Evolutionary conservation across 2,888 invertebrate species (phyloP), one percentile per base, ranked within the genome.

Genomic region (Epiblema foenella): DNA sequence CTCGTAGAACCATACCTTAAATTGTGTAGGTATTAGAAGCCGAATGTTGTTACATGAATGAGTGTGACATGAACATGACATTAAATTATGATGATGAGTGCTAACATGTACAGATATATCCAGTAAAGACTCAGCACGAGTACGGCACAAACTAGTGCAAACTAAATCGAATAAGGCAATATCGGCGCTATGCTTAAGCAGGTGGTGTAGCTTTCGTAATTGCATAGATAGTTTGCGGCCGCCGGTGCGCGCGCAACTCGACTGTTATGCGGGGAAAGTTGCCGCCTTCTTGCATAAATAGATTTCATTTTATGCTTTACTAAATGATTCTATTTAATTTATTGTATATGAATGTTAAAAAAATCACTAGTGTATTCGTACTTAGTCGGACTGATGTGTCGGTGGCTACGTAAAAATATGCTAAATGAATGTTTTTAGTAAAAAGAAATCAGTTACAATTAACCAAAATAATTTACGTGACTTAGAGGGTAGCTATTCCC

Each of bases 171-270:
- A 15, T 46, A 63, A 64, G 18, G 57, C 49, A 83, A 82, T 81
- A 83, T 80, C 79, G 80, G 78, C 79, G 79, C 81, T 83, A 80
- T 78, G 79, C 89, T 83, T 85, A 88, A 85, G 87, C 84, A 81
- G 81, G 82, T 79, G 81, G 80, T 83, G 86, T 87, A 90, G 88
- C 92, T 93, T 92, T 93, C 93, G 90, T 89, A 93, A 92, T 86
- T 84, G 85, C 89, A 85, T 83, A 83, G 86, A 85, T 83, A 83
- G 86, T 83, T 81, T 77, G 88, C 85, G 87, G 85, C 77, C 86
- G 83, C 74, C 81, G 56, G 79, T 81, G 75, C 77, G 80, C 83
- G 83, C 84, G 85, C 79, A 79, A 80, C 75, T 75, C 73, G 73
- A 71, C 71, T 62, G 75, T 73, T 76, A 68, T 56, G 75, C 79